Base-by-base conservation (phyloP, 2,113 vertebrate genomes). In the Myrmophylax atrothorax region DNA sequence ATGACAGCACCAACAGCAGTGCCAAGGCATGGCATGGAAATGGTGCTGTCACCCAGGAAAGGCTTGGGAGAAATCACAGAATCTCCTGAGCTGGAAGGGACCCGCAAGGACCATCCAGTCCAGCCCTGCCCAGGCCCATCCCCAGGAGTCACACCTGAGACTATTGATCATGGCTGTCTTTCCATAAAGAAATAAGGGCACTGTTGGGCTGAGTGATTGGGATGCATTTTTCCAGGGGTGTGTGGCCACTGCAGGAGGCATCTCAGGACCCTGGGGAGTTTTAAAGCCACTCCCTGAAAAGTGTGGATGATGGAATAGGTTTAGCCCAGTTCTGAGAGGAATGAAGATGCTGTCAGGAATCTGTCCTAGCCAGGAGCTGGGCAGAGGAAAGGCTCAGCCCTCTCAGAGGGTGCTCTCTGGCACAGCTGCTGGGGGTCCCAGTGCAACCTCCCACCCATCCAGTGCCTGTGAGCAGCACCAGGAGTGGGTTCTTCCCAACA, bases 201-300 rank as follows among this genome's bases (percentile, higher is more conserved):
- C 7, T 35, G 16, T 38, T 53, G n/a, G 0, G 1, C 2, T 8
- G 35, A 33, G 29, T 18, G 37, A 38, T 6, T 6, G 25, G 24
- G 58, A 14, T 42, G 47, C 26, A 14, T 25, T 38, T 69, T 20
- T 28, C 40, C 23, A 53, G 35, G 33, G 47, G 11, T 4, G 33
- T 17, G 60, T n/a, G 37, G 56, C 5, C 46, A 33, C 33, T 15
- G 46, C 17, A 7, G 6, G 33, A 52, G 23, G 28, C 40, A 46
- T 29, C 68, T 29, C 26, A 46, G 66, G 22, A 52, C 4, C 12
- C 13, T 53, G 26, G 20, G 35, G 42, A 64, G 18, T 46, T 60
- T n/a, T 40, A 50, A 88, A 73, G 35, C 3, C 40, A n/a, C 23
- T 44, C 7, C 20, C 53, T 66, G 60, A 29, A 50, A 50, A 18